Evolutionary conservation across 2,888 invertebrate genomes (phyloP).

Genomic region (Pherbina coryleti): DNA sequence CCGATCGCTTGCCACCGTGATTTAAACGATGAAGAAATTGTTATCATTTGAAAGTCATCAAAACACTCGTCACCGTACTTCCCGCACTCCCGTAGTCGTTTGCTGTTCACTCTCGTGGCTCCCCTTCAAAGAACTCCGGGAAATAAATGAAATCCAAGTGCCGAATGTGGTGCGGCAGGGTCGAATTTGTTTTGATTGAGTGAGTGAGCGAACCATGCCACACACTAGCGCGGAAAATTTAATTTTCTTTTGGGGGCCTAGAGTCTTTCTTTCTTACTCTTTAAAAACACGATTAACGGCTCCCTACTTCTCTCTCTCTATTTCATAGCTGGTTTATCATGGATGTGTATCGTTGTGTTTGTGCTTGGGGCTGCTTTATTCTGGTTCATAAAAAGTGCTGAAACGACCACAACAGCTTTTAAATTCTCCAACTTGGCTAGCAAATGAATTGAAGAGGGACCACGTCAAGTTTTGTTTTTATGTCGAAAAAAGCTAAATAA

Average conservation of each 20-base stretch:
- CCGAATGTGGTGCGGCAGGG: neutral
- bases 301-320: neutral
- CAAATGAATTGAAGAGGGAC: neutral
- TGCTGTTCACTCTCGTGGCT: neutral
- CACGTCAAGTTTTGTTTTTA: neutral
- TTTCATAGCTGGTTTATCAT: no score
- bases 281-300: neutral
- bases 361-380: neutral
- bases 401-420: neutral
- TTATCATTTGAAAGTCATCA: slow-evolving; percentile 39
- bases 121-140: neutral
- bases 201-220: slow-evolving; percentile 6
- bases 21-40: slow-evolving; percentile 25
- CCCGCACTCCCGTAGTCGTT: neutral
- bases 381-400: neutral
- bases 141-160: no score
- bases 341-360: neutral
- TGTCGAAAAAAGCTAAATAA: neutral
- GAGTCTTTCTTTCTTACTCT: neutral
- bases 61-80: slow-evolving; percentile 23
- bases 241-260: slow-evolving; percentile 7
- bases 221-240: neutral
- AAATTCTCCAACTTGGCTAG: neutral
- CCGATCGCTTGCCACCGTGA: slow-evolving; percentile 29
- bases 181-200: slow-evolving; percentile 3